These are phyloP conservation scores for Gymnopithys bicolor DNA, from an alignment of 2,797 vertebrate genomes.

Conservation along the genomic window DNA sequence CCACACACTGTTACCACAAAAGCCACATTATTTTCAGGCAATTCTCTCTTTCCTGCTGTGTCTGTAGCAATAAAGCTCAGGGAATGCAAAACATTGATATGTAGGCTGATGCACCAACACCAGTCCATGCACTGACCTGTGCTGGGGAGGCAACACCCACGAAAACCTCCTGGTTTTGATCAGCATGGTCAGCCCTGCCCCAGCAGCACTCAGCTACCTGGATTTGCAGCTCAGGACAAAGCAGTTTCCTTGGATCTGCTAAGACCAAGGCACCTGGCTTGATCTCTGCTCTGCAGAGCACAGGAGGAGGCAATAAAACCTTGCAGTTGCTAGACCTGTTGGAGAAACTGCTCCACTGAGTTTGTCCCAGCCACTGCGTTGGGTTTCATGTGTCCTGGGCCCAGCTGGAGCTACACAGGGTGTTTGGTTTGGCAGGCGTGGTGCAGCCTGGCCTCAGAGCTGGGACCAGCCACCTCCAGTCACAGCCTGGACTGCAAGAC, in stretches of 20 bases:
- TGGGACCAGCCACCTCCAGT: neutral
- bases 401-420: fast-evolving
- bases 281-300: neutral
- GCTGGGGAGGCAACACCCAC: neutral
- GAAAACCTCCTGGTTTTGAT: neutral
- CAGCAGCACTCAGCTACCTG: neutral
- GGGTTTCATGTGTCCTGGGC: neutral
- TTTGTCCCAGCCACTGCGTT: neutral
- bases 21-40: neutral
- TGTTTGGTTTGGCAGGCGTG: neutral
- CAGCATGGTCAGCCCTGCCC: neutral
- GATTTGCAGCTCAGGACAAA: neutral
- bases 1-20: neutral
- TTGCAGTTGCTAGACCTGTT: neutral
- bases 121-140: neutral
- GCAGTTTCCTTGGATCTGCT: neutral
- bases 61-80: neutral
- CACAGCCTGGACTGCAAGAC: neutral
- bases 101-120: neutral
- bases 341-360: neutral
- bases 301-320: neutral
- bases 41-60: neutral
- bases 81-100: neutral
- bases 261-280: neutral
- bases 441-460: neutral